Percentiles rank a stretch among this genome's conserved stretches.
Conservation (phyloP, 2,113 vertebrate species). For the Shinisaurus crocodilurus region DNA sequence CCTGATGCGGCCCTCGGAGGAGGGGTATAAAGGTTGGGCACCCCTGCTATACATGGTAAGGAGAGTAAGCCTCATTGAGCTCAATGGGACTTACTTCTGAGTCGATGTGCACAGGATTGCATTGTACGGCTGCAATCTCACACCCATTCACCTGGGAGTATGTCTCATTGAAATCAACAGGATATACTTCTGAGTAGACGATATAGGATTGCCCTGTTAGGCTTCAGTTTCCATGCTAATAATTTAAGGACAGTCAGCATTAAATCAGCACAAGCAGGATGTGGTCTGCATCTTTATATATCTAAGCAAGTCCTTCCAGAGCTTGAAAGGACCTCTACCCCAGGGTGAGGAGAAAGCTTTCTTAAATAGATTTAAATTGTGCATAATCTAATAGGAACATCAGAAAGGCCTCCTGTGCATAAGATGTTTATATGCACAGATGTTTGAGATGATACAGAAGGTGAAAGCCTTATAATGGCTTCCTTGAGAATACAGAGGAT, state of each 20-base stretch:
- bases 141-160: not conserved
- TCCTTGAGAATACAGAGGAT: not conserved
- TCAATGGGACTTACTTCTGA: too few species aligned
- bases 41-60: too few species aligned
- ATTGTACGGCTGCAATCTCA: not conserved
- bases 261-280: not conserved
- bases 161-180: not conserved
- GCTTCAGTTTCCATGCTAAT: not conserved
- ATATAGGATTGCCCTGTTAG: not conserved
- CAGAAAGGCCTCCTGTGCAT: slow-evolving; percentile 1
- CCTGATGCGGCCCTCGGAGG: too few species aligned
- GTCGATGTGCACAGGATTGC: too few species aligned
- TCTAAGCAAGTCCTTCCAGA: not conserved
- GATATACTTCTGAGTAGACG: not conserved
- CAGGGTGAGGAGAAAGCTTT: not conserved
- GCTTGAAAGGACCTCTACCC: not conserved
- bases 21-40: too few species aligned
- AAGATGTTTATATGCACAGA: slow-evolving; percentile 9
- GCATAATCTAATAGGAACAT: not conserved
- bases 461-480: slow-evolving; percentile 10
- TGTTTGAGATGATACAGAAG: slow-evolving; percentile 15
- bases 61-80: too few species aligned
- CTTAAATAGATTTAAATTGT: slow-evolving; percentile 17
- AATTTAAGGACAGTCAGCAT: not conserved
- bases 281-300: not conserved